Evolutionary conservation across 2,113 vertebrate genomes (phyloP), one percentile per base, ranked within the genome.

Genomic region (Thymallus thymallus): DNA sequence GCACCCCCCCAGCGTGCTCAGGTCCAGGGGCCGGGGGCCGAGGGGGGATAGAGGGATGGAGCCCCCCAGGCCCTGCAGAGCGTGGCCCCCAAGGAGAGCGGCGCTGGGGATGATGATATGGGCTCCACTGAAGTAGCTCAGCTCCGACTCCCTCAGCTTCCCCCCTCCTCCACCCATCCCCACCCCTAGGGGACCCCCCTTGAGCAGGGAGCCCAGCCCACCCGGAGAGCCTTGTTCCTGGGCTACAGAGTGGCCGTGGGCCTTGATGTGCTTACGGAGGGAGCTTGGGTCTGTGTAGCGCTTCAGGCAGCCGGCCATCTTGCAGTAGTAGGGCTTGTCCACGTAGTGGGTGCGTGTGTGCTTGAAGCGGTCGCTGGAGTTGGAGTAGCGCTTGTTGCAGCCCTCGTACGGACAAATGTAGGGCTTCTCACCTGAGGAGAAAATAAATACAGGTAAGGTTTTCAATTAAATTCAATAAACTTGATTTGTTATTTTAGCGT

Each of bases 251-350:
- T 98, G 97, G 18, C 97, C 97, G 0, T 98, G 97, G 65, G 97
- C 97, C 86, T 99, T 99, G 92, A 99, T 98, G 90, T 99, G 97
- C 87, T 98, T 98, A 88, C 97, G 95, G 70, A 99, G 95, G 0
- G 97, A 99, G 90, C 97, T 99, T 88, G 97, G 97, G 91, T 98
- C 97, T 0, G 97, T 99, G 94, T 99, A 98, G 89, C 97, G 96
- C 87, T 99, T 99, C 90, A 98, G 93, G 88, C 97, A 99, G 89
- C 97, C 97, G 0, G 93, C 96, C 97, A 98, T 99, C 93, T 98
- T 98, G 95, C 97, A 99, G 93, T 95, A 98, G 92, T 98, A 98
- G 83, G 97, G 97, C 90, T 98, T 99, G 93, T 99, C 97, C 91
- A 99, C 96, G 5, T 99, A 98, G 91, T 99, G 97, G 3, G 97